These are phyloP conservation scores for Platanista minor DNA, from an alignment of 2,113 vertebrate species.

Conservation along the genomic window DNA sequence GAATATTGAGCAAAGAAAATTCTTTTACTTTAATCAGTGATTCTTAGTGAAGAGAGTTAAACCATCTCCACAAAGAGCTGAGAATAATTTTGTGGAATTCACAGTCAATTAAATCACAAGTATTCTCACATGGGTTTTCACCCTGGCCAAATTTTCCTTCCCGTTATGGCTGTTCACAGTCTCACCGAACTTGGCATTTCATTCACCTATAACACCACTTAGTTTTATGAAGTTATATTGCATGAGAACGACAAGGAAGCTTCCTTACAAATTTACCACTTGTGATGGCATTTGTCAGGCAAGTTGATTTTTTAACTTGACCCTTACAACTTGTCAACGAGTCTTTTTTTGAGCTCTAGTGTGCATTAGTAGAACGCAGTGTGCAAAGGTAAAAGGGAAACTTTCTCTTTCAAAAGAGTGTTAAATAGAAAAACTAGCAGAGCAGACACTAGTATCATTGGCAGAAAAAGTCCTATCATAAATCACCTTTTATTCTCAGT, in stretches of 20 bases:
- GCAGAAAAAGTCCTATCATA: conserved; percentile 16
- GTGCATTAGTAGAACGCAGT: not conserved
- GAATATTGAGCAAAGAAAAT: conserved; percentile 1
- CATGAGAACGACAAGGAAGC: not conserved
- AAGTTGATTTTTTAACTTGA: not conserved
- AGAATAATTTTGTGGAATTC: not conserved
- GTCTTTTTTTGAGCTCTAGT: not conserved
- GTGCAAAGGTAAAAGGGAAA: not conserved
- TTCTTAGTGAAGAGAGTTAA: not conserved
- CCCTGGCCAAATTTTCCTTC: not conserved
- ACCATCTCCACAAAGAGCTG: not conserved
- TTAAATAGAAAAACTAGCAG: not conserved
- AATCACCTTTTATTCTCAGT: not conserved
- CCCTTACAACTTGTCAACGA: conserved; percentile 1
- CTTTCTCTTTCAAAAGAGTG: not conserved
- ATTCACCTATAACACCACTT: not conserved
- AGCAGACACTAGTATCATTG: not conserved
- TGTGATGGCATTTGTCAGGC: not conserved
- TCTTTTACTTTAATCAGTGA: not conserved
- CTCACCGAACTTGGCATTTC: not conserved
- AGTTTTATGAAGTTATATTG: not conserved
- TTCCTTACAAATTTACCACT: not conserved
- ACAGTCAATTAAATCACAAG: not conserved
- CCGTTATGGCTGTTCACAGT: not conserved
- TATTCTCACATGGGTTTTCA: conserved; percentile 29